Base-by-base conservation (phyloP, 2,888 invertebrate genomes). In the Caenorhabditis sp. region DNA sequence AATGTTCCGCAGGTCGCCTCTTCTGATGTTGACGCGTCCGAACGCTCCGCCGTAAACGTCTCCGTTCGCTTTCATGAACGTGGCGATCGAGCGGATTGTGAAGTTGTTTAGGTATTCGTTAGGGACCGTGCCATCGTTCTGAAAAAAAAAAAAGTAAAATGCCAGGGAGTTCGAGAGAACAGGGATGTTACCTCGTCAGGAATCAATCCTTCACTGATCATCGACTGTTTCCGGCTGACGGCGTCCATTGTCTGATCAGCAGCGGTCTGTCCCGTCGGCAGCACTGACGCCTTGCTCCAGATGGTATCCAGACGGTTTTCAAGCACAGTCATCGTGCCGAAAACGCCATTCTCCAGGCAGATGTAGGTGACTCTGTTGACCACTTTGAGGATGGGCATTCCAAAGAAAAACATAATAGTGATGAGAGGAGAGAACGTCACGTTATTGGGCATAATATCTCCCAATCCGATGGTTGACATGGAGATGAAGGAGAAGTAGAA, bases 381-480 rank as follows among this genome's bases (percentile, higher is more conserved):
- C 26, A 82, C 82, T 59, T 82, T 82, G 50, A 83, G 76, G 30
- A 83, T 74, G 26, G 83, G 83, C 70, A 83, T 72, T 65, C 82
- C 83, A 68, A 83, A 79, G 78, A 82, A 83, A 75, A 80, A 83
- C 58, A 82, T 61, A 15, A 82, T 65, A 2, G 78, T 79, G 35
- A 83, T 79, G 9, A 82, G 35, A 0, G 82, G 82, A 20, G 79
- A 73, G 43, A 78, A 80, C 8, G 82, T 76, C 22, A 82, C 81
- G 74, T 85, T 83, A 22, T 74, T 81, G 9, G 83, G 85, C 83
- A 85, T 83, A 30, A 83, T 70, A 71, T 85, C 85, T 5, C 85
- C 85, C 2, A 85, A 45, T 17, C 85, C 85, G 55, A 85, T 82
- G 5, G 85, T 83, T 5, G 80, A 77, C 56, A 82, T 77, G n/a